Evolutionary conservation across 2,113 vertebrate species (phyloP).

Genomic region (Crocuta crocuta): DNA sequence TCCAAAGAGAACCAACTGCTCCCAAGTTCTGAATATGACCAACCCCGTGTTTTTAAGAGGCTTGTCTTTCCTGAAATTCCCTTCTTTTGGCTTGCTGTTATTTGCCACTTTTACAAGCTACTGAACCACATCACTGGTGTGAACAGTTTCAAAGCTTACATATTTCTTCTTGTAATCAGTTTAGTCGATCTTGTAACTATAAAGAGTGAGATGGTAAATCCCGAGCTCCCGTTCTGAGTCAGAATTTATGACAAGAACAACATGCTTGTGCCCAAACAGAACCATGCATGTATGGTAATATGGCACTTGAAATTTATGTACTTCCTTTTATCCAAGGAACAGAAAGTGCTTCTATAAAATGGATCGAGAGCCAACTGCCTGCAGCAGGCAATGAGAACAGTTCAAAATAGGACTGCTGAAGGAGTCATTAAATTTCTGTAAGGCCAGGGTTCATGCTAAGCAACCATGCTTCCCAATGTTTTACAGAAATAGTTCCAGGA

Average conservation of each 20-base stretch:
- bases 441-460: conserved; percentile 51
- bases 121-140: conserved; percentile 69
- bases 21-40: background rate
- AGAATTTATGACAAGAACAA: conserved; percentile 80
- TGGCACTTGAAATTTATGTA: conserved; percentile 78
- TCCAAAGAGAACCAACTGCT: background rate
- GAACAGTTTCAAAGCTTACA: conserved; percentile 77
- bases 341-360: conserved; percentile 76
- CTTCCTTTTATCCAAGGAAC: conserved; percentile 76
- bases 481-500: background rate
- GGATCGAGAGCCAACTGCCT: conserved; percentile 75
- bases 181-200: conserved; percentile 76
- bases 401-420: conserved; percentile 57
- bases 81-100: conserved; percentile 70
- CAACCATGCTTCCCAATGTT: background rate
- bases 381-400: conserved; percentile 49
- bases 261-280: conserved; percentile 80
- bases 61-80: conserved; percentile 52
- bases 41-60: conserved; percentile 33
- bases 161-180: conserved; percentile 79
- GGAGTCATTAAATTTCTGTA: conserved; percentile 43
- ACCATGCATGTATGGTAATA: conserved; percentile 77
- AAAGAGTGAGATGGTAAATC: conserved; percentile 77
- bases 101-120: conserved; percentile 71
- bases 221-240: conserved; percentile 75